Evolutionary conservation across 2,888 invertebrate genomes (phyloP).

Genomic region (Leptinotarsa peninsularis): DNA sequence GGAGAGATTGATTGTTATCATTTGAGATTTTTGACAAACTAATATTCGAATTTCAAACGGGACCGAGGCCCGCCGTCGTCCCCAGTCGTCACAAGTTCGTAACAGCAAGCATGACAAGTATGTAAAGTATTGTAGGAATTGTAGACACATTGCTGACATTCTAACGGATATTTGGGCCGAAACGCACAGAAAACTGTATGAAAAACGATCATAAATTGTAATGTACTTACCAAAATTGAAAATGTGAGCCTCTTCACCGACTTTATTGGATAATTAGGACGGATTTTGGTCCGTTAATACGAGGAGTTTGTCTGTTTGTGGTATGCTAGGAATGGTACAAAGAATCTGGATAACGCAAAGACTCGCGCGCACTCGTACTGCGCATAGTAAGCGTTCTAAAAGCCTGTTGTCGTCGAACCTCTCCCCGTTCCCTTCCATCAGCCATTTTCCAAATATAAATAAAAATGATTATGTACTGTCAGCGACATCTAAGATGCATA

Average conservation of each 20-base stretch:
- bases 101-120: conserved; percentile 81
- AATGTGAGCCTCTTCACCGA: conserved; percentile 74
- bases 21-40: conserved; percentile 46
- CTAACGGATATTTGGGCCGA: conserved; percentile 74
- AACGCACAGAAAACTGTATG: conserved; percentile 74
- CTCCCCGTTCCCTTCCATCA: conserved; percentile 41
- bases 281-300: conserved; percentile 78
- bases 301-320: conserved; percentile 82
- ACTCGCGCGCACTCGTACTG: conserved; percentile 83
- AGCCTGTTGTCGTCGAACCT: conserved; percentile 64
- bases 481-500: conserved; percentile 24
- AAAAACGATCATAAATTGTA: conserved; percentile 70
- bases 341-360: conserved; percentile 96
- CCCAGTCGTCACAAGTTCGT: conserved; percentile 65
- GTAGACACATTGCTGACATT: conserved; percentile 81
- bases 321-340: conserved; percentile 98
- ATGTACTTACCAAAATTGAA: conserved; percentile 81
- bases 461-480: conserved; percentile 27
- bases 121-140: conserved; percentile 82
- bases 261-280: conserved; percentile 74
- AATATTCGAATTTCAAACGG: conserved; percentile 60
- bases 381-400: conserved; percentile 79
- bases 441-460: conserved; percentile 18
- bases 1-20: conserved; percentile 31
- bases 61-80: conserved; percentile 63